A percentile compares a stretch with the other conserved stretches of the same genome.
phyloP scores from a whole-genome alignment of 2,113 vertebrate species.

The Pachypanchax playfairii region DNA sequence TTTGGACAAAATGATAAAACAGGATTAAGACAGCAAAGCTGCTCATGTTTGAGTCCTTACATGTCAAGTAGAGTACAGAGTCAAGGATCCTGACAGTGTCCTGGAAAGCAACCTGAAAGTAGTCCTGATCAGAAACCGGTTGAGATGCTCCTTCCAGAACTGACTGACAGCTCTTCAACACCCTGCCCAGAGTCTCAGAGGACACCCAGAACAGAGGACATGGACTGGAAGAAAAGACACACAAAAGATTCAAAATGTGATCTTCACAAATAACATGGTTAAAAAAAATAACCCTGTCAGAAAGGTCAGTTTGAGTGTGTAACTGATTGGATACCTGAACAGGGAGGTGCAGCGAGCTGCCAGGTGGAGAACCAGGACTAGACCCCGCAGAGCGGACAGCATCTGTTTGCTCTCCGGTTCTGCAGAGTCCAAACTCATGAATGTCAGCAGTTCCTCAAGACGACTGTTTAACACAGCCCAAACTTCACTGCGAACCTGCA shows the following conservation, averaged over 20 bases:
- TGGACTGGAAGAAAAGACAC: conserved; percentile 14
- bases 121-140: conserved; percentile 32
- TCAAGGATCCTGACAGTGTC: conserved; percentile 83
- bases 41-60: conserved; percentile 67
- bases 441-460: conserved; percentile 79
- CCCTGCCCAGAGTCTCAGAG: conserved; percentile 55
- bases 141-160: conserved; percentile 76
- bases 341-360: conserved; percentile 82
- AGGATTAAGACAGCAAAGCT: not conserved
- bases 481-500: conserved; percentile 80
- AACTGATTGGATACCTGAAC: conserved; percentile 41
- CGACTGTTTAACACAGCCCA: conserved; percentile 82
- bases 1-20: not conserved
- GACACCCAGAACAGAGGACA: conserved; percentile 60
- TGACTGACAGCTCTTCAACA: conserved; percentile 82
- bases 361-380: conserved; percentile 82
- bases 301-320: not conserved
- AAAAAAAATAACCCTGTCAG: not conserved
- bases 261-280: not conserved
- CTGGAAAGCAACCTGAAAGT: conserved; percentile 48
- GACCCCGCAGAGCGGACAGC: conserved; percentile 79
- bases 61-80: conserved; percentile 87
- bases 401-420: conserved; percentile 30
- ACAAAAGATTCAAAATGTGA: not conserved
- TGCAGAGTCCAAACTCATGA: conserved; percentile 67